Percentiles rank a stretch among this genome's conserved stretches.
phyloP scores from a whole-genome alignment of 1,140 invertebrate species.

The Meloidogyne hapla region DNA sequence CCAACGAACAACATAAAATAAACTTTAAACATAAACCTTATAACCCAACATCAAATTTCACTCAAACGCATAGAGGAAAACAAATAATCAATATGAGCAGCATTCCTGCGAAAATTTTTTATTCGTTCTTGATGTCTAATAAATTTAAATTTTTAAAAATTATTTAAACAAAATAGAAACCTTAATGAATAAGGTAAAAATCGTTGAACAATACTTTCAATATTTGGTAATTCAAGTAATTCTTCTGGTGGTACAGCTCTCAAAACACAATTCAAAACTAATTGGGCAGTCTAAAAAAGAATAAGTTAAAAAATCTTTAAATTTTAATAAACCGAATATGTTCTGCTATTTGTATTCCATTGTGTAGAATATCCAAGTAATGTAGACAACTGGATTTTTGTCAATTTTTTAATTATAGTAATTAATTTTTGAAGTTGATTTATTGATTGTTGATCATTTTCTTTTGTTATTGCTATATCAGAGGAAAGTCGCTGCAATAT shows the following conservation, averaged over 20 bases:
- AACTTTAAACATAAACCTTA: too few species aligned
- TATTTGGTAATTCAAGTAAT: slow-evolving; percentile 52
- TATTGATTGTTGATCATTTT: slow-evolving; percentile 31
- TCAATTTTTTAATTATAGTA: slow-evolving; percentile 37
- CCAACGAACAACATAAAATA: neutral
- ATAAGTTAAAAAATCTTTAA: slow-evolving; percentile 11
- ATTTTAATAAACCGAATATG: slow-evolving; percentile 37
- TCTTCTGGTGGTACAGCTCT: slow-evolving; percentile 42
- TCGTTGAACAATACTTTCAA: slow-evolving; percentile 46
- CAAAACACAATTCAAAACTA: slow-evolving; percentile 49
- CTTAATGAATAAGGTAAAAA: slow-evolving; percentile 55
- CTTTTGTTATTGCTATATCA: slow-evolving; percentile 22
- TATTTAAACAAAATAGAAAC: slow-evolving; percentile 30
- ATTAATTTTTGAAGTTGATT: slow-evolving; percentile 1
- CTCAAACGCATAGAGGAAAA: slow-evolving; percentile 43
- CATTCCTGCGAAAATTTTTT: slow-evolving; percentile 37
- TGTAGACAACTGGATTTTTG: slow-evolving; percentile 42
- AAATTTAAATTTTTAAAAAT: slow-evolving; percentile 6
- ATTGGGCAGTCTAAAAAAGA: slow-evolving; percentile 52
- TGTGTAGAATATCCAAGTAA: slow-evolving; percentile 54
- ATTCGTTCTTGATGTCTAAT: slow-evolving; percentile 59
- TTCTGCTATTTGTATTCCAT: slow-evolving; percentile 62
- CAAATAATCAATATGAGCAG: slow-evolving; percentile 44
- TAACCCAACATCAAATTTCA: too few species aligned
- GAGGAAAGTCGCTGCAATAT: slow-evolving; percentile 42